phyloP scores from a whole-genome alignment of 23 tunicate species.

The Ciona savignyi region DNA sequence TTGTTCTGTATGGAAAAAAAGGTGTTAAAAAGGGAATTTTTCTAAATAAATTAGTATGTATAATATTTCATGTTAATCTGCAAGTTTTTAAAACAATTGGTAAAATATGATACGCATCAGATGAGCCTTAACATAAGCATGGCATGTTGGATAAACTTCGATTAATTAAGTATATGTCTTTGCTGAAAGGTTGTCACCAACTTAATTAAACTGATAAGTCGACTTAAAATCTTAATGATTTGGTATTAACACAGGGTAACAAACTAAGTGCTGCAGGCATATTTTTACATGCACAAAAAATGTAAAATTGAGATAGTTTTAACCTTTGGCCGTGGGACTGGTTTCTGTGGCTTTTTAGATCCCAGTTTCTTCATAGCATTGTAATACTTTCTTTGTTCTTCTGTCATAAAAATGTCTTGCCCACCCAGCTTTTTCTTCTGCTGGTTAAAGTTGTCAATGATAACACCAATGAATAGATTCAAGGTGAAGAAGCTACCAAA shows the following conservation, averaged over 20 bases:
- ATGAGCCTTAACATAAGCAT: too few species aligned
- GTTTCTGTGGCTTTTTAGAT: constrained; percentile 96
- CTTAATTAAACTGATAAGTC: too few species aligned
- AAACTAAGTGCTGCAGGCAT: too few species aligned
- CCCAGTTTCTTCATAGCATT: constrained; percentile 98
- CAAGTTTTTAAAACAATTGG: background rate
- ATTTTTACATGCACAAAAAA: too few species aligned
- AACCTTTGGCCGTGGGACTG: constrained; percentile 97
- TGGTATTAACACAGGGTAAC: too few species aligned
- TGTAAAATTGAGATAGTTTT: too few species aligned
- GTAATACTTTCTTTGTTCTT: constrained; percentile 96
- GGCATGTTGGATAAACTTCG: too few species aligned
- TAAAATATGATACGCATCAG: background rate
- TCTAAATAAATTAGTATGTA: background rate
- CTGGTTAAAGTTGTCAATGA: constrained; percentile 96
- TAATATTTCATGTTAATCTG: background rate
- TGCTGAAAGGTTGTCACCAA: too few species aligned
- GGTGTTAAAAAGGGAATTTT: background rate
- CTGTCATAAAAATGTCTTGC: constrained; percentile 97
- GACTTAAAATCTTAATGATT: too few species aligned
- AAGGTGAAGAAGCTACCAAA: constrained; percentile 95
- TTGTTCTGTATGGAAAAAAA: constrained; percentile 55
- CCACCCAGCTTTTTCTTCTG: constrained; percentile 97
- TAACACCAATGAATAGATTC: constrained; percentile 94
- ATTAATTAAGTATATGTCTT: too few species aligned